Evolutionary conservation across 2,888 invertebrate species (phyloP), one percentile per base, ranked within the genome.

Genomic region (Coenonympha glycerion): DNA sequence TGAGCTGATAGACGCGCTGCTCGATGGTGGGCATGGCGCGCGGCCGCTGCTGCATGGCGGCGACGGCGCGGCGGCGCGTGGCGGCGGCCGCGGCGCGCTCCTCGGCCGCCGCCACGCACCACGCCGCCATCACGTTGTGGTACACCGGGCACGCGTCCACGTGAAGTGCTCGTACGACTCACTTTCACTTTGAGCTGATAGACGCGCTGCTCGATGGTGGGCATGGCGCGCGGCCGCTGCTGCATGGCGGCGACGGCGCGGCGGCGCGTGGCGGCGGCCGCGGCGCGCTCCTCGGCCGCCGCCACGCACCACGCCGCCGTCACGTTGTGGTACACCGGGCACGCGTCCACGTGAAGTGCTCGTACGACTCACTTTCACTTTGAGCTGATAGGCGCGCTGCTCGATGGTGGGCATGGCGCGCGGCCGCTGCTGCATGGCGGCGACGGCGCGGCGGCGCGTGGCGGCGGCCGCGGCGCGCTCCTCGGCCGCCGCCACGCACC

Each of bases 321-420:
- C 69, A 84, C 82, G 71, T 84, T 84, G 81, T 98, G 98, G 84
- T 94, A 98, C 47, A 92, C 72, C 1, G 98, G 98, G 69, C 98
- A 98, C 16, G 96, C 95, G 75, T 96, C 95, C 95, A 89, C 1
- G 96, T 94, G 74, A 96, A 95, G 82, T 98, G 98, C n/a, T n/a
- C n/a, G n/a, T n/a, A n/a, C n/a, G n/a, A n/a, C 45, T 30, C 26
- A 66, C 65, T 57, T 65, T 66, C 91, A 66, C 66, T 33, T 66
- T 66, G 24, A 65, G 61, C 55, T 66, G 65, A 72, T 91, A 92
- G 44, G 89, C 90, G 16, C 91, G 89, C 64, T 93, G 93, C 58
- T 94, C 93, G 13, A 88, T 82, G 11, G 89, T 91, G 51, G 90
- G 86, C 60, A 88, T 88, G 48, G 85, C 74, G 56, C 62, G 79